Evolutionary conservation across 2,113 vertebrate species (phyloP).

Genomic region (Dipodomys stephensi): DNA sequence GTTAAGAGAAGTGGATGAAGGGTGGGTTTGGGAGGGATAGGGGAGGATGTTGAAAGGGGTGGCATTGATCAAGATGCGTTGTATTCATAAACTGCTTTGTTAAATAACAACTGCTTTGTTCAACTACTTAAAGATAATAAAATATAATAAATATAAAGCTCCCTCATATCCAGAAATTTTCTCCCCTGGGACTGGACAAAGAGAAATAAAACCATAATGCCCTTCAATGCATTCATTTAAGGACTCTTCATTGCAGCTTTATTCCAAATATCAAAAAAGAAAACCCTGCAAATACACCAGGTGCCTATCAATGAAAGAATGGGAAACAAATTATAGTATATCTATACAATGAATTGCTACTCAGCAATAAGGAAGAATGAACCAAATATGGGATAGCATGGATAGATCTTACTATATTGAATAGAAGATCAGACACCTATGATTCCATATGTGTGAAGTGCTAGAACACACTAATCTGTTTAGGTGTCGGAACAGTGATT

Average conservation of each 20-base stretch:
- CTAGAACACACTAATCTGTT: background rate
- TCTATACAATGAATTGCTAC: background rate
- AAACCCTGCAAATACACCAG: background rate
- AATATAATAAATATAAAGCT: slow-evolving; percentile 52
- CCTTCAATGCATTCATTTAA: background rate
- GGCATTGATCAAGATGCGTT: no score
- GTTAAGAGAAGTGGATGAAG: background rate
- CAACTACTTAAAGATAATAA: slow-evolving; percentile 16
- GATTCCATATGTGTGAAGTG: background rate
- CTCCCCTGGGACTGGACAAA: slow-evolving; percentile 20
- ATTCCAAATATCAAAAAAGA: background rate
- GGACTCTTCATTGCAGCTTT: slow-evolving; percentile 14
- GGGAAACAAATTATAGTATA: background rate
- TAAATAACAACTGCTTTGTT: no score
- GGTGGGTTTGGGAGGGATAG: no score
- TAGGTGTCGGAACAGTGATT: background rate
- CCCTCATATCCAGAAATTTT: background rate
- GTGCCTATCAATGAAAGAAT: slow-evolving; percentile 16
- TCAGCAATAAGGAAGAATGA: slow-evolving; percentile 16
- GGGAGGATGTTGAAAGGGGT: no score
- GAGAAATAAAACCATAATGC: background rate
- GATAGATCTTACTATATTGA: background rate
- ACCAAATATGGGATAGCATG: background rate
- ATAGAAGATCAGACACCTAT: background rate
- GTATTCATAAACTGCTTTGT: no score